Percentiles rank a stretch among this genome's conserved stretches.
phyloP scores from a whole-genome alignment of 2,888 invertebrate genomes.

The Chromoteleia sp. region DNA sequence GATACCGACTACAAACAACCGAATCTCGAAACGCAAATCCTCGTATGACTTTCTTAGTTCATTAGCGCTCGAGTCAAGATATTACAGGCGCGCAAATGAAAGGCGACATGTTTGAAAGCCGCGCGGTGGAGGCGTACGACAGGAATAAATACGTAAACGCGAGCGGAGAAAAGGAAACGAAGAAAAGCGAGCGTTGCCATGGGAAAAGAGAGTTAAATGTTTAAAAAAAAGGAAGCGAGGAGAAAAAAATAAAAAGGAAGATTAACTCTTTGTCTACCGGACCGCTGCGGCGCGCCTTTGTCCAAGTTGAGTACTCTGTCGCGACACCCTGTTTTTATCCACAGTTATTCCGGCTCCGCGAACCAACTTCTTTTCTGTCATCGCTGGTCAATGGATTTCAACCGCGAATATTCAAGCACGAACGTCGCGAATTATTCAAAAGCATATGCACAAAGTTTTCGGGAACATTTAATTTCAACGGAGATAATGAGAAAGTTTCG shows the following conservation, averaged over 20 bases:
- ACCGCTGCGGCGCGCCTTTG: constrained; percentile 80
- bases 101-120: constrained; percentile 28
- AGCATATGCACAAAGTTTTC: constrained; percentile 16
- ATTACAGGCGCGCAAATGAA: constrained; percentile 35
- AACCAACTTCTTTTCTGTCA: constrained; percentile 47
- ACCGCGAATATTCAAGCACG: constrained; percentile 13
- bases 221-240: constrained; percentile 68
- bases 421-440: constrained; percentile 22
- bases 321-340: constrained; percentile 83
- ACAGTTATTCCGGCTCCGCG: constrained; percentile 61
- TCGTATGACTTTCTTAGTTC: constrained; percentile 37
- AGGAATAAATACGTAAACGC: constrained; percentile 41
- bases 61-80: constrained; percentile 30
- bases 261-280: constrained; percentile 83
- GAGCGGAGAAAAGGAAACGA: constrained; percentile 26
- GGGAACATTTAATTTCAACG: constrained; percentile 15
- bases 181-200: constrained; percentile 44
- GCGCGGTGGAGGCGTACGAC: constrained; percentile 13
- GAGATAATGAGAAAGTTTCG: constrained; percentile 19
- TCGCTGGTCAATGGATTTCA: constrained; percentile 32
- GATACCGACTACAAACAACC: no score
- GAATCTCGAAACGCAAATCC: background rate
- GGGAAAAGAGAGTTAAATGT: constrained; percentile 74
- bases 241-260: constrained; percentile 76
- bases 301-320: constrained; percentile 81